Percentiles rank a stretch among this genome's conserved stretches.
These are phyloP conservation scores for Chelonia mydas DNA, from an alignment of 2,797 vertebrate species.

Conservation along the genomic window DNA sequence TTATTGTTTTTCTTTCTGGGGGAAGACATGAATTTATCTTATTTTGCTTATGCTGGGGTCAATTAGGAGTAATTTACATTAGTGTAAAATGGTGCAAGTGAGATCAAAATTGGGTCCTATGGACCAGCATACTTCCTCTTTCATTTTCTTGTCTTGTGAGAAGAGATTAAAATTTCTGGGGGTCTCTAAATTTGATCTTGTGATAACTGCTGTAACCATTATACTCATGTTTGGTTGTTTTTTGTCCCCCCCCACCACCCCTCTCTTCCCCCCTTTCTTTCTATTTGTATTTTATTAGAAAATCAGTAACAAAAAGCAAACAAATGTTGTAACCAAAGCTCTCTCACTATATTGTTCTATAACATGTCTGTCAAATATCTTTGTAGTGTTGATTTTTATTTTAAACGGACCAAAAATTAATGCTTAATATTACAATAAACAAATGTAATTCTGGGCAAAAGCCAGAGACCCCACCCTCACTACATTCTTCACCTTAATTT, in stretches of 20 bases:
- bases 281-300: background rate
- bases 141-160: background rate
- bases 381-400: background rate
- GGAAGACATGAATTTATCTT: background rate
- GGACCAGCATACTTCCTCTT: background rate
- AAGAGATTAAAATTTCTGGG: background rate
- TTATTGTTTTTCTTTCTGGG: background rate
- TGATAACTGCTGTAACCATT: background rate
- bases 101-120: background rate
- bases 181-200: background rate
- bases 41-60: background rate
- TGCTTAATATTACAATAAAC: background rate
- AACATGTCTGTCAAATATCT: background rate
- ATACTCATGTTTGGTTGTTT: background rate
- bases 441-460: background rate
- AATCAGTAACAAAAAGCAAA: background rate
- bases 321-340: rapidly evolving
- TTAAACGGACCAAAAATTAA: background rate
- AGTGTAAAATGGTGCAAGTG: background rate
- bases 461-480: background rate
- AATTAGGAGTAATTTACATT: background rate
- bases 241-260: too few species aligned
- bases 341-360: background rate
- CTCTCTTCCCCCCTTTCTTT: background rate
- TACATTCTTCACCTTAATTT: background rate